phyloP scores from a whole-genome alignment of 2,888 invertebrate genomes.

The Ormyrus nitidulus region DNA sequence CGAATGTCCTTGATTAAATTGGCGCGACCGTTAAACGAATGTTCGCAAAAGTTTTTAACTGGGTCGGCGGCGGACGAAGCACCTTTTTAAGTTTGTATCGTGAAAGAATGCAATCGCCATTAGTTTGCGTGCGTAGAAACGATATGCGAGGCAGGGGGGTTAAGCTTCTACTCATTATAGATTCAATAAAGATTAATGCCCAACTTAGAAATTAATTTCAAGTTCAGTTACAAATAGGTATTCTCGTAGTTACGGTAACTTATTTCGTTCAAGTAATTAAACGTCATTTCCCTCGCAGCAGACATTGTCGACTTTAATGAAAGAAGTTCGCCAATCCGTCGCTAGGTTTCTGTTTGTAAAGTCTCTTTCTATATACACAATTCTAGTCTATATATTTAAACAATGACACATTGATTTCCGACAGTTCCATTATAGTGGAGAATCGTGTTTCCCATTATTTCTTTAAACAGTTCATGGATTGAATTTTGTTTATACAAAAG shows the following conservation, averaged over 20 bases:
- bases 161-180: neutral
- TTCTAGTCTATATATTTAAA: neutral
- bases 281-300: constrained; percentile 1
- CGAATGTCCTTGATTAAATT: too few relatives aligned
- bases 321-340: constrained; percentile 8
- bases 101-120: too few relatives aligned
- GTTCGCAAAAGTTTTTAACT: too few relatives aligned
- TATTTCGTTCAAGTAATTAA: constrained; percentile 13
- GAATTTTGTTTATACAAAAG: too few relatives aligned
- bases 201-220: constrained; percentile 23
- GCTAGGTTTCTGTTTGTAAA: neutral
- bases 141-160: too few relatives aligned
- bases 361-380: too few relatives aligned
- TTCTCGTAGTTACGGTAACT: constrained; percentile 6
- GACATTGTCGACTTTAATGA: constrained; percentile 6
- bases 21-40: too few relatives aligned
- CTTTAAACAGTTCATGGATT: too few relatives aligned
- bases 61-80: too few relatives aligned
- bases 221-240: neutral
- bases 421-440: neutral
- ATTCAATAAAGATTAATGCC: constrained; percentile 15
- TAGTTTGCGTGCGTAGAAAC: too few relatives aligned
- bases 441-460: too few relatives aligned
- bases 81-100: too few relatives aligned
- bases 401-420: constrained; percentile 1